Percentiles rank a stretch among this genome's conserved stretches.
phyloP scores from a whole-genome alignment of 2,888 invertebrate genomes.

The Temnothorax rugatulus region DNA sequence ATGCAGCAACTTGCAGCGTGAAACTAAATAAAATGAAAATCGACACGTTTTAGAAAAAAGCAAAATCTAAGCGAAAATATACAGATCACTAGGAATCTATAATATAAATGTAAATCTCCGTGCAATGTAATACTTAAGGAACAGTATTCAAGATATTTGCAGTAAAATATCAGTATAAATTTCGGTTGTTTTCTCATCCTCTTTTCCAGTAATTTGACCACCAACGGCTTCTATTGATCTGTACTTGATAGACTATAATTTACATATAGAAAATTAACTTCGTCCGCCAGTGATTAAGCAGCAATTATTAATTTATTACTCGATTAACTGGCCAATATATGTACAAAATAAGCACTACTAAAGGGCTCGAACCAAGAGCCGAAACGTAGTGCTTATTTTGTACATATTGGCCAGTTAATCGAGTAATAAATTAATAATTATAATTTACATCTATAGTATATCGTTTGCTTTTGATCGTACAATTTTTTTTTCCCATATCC shows the following conservation, averaged over 20 bases:
- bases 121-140: neutral
- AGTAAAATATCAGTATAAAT: neutral
- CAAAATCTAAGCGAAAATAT: neutral
- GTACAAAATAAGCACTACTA: no score
- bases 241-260: neutral
- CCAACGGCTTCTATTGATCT: neutral
- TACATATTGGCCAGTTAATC: no score
- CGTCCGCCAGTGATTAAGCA: no score
- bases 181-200: neutral
- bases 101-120: neutral
- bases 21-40: neutral
- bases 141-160: neutral
- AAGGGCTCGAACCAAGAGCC: no score
- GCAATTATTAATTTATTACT: no score
- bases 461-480: neutral
- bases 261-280: no score
- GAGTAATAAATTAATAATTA: no score
- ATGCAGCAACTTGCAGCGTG: neutral
- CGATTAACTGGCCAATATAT: no score
- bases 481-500: constrained; percentile 11
- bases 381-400: no score
- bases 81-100: neutral
- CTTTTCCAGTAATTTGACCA: neutral
- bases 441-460: neutral
- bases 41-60: neutral